phyloP scores from a whole-genome alignment of 1,140 invertebrate species.

The Rhopalosiphum maidis region DNA sequence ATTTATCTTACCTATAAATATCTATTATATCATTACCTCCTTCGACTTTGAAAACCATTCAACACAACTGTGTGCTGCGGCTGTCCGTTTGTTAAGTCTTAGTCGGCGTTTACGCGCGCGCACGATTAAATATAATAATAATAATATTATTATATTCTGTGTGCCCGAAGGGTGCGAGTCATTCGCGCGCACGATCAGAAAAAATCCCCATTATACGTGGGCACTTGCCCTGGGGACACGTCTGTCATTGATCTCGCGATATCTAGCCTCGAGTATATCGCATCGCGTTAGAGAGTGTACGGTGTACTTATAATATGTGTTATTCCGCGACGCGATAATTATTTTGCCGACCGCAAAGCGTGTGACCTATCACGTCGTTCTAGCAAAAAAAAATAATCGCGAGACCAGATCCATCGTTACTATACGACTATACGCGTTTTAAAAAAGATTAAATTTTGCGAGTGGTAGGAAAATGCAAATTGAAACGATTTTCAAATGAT shows the following conservation, averaged over 20 bases:
- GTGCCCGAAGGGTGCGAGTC: background rate
- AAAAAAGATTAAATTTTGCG: background rate
- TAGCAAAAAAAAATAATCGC: background rate
- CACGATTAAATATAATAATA: too few species aligned
- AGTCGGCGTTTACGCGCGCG: background rate
- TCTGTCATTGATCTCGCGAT: constrained; percentile 9
- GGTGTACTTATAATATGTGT: background rate
- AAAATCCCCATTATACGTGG: background rate
- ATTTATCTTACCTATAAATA: background rate
- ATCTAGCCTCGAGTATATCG: background rate
- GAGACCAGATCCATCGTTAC: background rate
- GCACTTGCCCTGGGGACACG: background rate
- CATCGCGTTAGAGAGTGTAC: background rate
- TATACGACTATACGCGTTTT: background rate
- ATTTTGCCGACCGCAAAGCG: background rate
- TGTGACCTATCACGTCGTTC: background rate
- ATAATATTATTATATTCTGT: background rate
- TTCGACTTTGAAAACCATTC: background rate
- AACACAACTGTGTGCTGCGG: background rate
- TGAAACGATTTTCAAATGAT: background rate
- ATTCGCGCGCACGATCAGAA: background rate
- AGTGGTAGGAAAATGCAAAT: too few species aligned
- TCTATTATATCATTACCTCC: background rate
- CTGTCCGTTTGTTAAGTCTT: background rate
- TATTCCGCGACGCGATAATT: background rate